These are phyloP conservation scores for Sebastes elongatus DNA, from an alignment of 2,797 vertebrate genomes.

Conservation along the genomic window DNA sequence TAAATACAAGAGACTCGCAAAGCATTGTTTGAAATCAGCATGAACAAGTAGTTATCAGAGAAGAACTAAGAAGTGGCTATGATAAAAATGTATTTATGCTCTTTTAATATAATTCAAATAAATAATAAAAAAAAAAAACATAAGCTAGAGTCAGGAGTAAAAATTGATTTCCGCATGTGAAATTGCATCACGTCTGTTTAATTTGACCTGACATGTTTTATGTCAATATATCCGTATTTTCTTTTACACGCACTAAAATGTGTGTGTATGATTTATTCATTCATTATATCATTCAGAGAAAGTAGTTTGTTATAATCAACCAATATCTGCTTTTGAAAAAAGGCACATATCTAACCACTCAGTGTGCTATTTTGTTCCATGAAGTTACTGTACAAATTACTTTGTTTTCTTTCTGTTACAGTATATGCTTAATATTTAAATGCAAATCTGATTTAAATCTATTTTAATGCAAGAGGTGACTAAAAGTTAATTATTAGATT, in stretches of 20 bases:
- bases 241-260: not conserved
- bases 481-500: not conserved
- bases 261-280: not conserved
- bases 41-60: slow-evolving; percentile 67
- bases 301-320: not conserved
- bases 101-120: slow-evolving; percentile 28
- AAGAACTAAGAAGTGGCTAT: slow-evolving; percentile 34
- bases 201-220: slow-evolving; percentile 30
- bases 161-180: slow-evolving; percentile 31
- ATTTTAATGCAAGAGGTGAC: not conserved
- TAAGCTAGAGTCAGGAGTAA: not conserved
- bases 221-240: not conserved
- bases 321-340: not conserved
- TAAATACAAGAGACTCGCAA: slow-evolving; percentile 65
- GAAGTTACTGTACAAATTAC: not conserved
- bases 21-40: slow-evolving; percentile 74
- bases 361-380: not conserved
- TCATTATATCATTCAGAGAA: not conserved
- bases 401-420: not conserved
- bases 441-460: not conserved
- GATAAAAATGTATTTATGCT: slow-evolving; percentile 47
- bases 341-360: not conserved
- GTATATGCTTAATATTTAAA: not conserved
- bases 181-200: slow-evolving; percentile 13
- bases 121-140: not conserved